A percentile compares a stretch with the other conserved stretches of the same genome.
Evolutionary conservation across 1,140 invertebrate genomes (phyloP).

Genomic region (Ylistrum balloti): DNA sequence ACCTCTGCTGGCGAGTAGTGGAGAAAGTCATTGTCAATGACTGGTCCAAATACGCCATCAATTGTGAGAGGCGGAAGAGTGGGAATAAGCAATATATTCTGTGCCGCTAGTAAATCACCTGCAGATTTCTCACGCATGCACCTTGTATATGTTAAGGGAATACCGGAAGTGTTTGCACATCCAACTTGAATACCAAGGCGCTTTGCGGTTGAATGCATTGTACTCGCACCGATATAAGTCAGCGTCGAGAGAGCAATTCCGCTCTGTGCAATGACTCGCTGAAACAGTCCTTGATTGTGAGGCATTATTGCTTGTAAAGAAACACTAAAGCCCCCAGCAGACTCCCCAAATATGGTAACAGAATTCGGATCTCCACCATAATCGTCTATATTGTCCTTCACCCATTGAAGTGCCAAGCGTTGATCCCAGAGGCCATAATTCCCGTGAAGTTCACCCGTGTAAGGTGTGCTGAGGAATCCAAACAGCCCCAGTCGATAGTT

Average conservation of each 20-base stretch:
- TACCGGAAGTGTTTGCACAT: not conserved
- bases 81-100: not conserved
- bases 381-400: constrained; percentile 42
- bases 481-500: no score
- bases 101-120: not conserved
- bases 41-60: not conserved
- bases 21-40: not conserved
- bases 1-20: not conserved
- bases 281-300: constrained; percentile 41
- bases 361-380: constrained; percentile 21
- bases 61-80: not conserved
- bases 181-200: not conserved
- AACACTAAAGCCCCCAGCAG: constrained; percentile 36
- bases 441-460: not conserved
- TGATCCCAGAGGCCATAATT: constrained; percentile 52
- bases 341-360: constrained; percentile 46
- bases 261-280: constrained; percentile 45
- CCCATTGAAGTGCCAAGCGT: constrained; percentile 45
- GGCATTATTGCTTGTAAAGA: constrained; percentile 1
- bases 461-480: no score
- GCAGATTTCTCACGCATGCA: not conserved
- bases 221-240: not conserved
- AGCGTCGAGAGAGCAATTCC: not conserved
- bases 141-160: not conserved
- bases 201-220: not conserved